phyloP scores from a whole-genome alignment of 2,888 invertebrate species.

The Morinoia aosen region DNA sequence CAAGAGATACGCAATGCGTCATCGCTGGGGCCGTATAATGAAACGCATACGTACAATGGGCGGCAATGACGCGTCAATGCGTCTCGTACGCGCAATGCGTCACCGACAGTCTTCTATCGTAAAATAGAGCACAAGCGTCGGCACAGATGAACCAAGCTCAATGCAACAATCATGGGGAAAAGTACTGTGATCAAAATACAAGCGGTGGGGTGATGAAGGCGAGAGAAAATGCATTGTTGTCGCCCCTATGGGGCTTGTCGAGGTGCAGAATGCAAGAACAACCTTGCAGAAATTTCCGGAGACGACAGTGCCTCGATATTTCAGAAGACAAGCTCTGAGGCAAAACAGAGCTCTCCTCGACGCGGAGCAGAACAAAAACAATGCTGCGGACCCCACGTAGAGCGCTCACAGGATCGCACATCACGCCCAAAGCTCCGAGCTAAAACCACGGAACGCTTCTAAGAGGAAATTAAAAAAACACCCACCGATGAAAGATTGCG shows the following conservation, averaged over 20 bases:
- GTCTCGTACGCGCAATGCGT: neutral
- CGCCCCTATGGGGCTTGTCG: neutral
- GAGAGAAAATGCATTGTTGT: neutral
- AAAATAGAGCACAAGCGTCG: neutral
- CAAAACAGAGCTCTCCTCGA: neutral
- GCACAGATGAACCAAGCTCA: neutral
- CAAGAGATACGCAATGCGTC: neutral
- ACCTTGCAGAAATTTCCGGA: neutral
- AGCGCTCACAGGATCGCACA: neutral
- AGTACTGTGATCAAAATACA: neutral
- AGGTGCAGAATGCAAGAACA: neutral
- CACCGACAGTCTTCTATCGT: neutral
- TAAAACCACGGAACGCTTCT: neutral
- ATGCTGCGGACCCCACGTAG: conserved; percentile 10
- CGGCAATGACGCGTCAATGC: neutral
- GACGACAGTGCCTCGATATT: neutral
- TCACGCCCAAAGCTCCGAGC: neutral
- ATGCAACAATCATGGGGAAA: neutral
- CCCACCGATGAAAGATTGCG: neutral
- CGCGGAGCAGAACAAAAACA: neutral
- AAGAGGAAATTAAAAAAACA: neutral
- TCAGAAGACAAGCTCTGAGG: neutral
- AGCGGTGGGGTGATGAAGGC: neutral
- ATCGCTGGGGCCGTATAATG: neutral
- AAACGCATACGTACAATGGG: neutral